These are phyloP conservation scores for Nasua narica DNA, from an alignment of 2,797 vertebrate species.

Conservation along the genomic window DNA sequence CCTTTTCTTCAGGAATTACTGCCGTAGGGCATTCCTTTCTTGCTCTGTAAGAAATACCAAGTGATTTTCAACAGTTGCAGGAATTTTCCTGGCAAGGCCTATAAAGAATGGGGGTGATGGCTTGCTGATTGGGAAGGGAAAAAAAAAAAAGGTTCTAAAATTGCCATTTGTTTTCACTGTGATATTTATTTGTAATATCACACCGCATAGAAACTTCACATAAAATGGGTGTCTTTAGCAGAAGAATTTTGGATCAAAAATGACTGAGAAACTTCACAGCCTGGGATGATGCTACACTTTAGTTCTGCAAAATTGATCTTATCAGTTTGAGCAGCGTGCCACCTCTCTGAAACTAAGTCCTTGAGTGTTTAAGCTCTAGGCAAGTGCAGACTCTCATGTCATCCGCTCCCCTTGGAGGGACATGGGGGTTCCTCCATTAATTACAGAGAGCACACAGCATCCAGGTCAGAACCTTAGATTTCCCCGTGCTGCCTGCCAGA, in stretches of 20 bases:
- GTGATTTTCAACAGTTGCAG: neutral
- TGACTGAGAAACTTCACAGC: slow-evolving; percentile 9
- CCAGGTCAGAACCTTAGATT: neutral
- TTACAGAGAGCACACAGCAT: neutral
- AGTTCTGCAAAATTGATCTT: neutral
- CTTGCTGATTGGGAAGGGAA: neutral
- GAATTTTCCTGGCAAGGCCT: neutral
- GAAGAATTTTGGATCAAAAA: slow-evolving; percentile 43
- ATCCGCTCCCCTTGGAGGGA: neutral
- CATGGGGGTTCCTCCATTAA: neutral
- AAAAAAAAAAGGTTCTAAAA: slow-evolving; percentile 55
- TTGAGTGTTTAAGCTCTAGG: neutral
- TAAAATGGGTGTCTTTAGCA: slow-evolving; percentile 21
- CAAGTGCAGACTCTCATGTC: neutral
- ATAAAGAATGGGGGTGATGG: neutral
- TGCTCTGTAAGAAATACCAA: neutral
- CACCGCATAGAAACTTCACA: neutral
- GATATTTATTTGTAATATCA: slow-evolving; percentile 56
- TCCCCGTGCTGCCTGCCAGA: neutral
- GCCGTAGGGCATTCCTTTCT: neutral
- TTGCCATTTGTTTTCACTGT: slow-evolving; percentile 43
- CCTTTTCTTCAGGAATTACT: neutral
- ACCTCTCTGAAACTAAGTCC: neutral
- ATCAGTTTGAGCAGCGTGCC: neutral
- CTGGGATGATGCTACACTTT: neutral